Evolutionary conservation across 2,888 invertebrate genomes (phyloP).

Genomic region (Philereme vetulata): DNA sequence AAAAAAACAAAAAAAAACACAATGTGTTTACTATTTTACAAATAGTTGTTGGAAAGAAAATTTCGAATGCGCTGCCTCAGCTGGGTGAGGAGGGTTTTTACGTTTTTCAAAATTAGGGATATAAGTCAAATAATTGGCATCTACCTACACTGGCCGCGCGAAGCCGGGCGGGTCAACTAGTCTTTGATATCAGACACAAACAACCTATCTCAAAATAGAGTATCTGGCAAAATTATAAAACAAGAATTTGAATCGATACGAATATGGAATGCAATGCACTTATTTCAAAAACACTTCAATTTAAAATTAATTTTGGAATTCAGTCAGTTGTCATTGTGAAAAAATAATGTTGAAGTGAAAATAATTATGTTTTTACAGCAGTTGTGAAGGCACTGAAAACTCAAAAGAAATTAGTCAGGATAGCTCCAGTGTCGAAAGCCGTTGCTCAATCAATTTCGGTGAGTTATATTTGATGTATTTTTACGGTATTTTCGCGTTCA

Average conservation of each 20-base stretch:
- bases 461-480: constrained; percentile 38
- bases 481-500: too few relatives aligned
- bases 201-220: too few relatives aligned
- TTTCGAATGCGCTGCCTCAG: too few relatives aligned
- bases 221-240: not conserved
- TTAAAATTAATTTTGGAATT: constrained; percentile 28
- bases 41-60: too few relatives aligned
- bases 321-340: constrained; percentile 34
- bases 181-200: too few relatives aligned
- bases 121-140: too few relatives aligned
- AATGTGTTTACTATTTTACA: too few relatives aligned
- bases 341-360: constrained; percentile 16
- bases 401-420: constrained; percentile 67
- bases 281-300: constrained; percentile 26
- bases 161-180: too few relatives aligned
- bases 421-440: constrained; percentile 61
- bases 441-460: constrained; percentile 49
- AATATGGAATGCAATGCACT: constrained; percentile 32
- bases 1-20: too few relatives aligned
- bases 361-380: constrained; percentile 40
- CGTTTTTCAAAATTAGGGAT: too few relatives aligned
- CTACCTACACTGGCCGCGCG: too few relatives aligned
- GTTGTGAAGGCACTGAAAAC: constrained; percentile 49
- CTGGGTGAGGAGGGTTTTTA: too few relatives aligned
- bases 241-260: constrained; percentile 22